Conservation (phyloP, 2,888 invertebrate genomes). For the Petrolisthes manimaculis region DNA sequence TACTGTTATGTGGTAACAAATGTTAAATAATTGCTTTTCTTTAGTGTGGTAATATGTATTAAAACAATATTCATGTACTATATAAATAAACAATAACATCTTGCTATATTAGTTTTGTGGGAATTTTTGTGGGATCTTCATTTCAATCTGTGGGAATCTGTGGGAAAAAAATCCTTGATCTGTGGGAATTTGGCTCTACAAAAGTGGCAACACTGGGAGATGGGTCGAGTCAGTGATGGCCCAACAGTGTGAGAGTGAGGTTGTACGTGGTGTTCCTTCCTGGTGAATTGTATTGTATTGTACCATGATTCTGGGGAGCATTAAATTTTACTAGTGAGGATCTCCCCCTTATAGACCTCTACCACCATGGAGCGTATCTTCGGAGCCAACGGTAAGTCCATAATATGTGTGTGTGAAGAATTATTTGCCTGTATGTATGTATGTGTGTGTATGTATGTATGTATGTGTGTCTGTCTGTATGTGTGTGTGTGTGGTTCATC, state of each 20-base stretch:
- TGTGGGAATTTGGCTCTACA: too few relatives aligned
- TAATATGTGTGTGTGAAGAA: not conserved
- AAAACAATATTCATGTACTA: too few relatives aligned
- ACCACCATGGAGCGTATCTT: slow-evolving; percentile 51
- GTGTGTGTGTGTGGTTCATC: slow-evolving; percentile 20
- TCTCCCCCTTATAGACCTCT: slow-evolving; percentile 9
- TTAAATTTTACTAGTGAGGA: slow-evolving; percentile 32
- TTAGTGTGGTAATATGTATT: too few relatives aligned
- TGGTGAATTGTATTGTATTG: slow-evolving; percentile 27
- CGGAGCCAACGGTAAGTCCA: slow-evolving; percentile 43
- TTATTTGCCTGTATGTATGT: not conserved
- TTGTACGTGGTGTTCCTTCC: slow-evolving; percentile 21
- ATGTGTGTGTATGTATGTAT: not conserved
- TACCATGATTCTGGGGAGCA: slow-evolving; percentile 42
- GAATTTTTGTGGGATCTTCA: too few relatives aligned
- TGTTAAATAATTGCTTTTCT: too few relatives aligned
- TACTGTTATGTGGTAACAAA: too few relatives aligned
- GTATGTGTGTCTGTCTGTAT: not conserved
- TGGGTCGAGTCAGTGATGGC: slow-evolving; percentile 30
- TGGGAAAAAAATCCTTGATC: too few relatives aligned
- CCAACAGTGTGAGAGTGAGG: slow-evolving; percentile 27
- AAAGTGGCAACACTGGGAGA: not conserved
- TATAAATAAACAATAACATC: too few relatives aligned
- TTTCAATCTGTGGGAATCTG: too few relatives aligned
- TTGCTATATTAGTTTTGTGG: too few relatives aligned